Base-by-base conservation (phyloP, 2,113 vertebrate genomes). In the Phyllopteryx taeniolatus region DNA sequence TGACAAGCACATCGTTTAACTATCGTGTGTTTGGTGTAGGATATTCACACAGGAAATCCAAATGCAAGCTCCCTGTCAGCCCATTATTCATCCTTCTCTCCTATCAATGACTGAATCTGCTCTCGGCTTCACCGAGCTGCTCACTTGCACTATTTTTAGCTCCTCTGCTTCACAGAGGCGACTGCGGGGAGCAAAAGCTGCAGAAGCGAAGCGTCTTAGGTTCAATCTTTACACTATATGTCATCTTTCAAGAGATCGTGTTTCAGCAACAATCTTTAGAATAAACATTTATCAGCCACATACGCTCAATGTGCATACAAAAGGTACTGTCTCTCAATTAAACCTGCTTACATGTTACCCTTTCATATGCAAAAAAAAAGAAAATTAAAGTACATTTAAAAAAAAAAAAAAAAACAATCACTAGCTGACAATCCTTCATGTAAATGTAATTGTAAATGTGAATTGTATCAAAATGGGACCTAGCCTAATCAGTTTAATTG, bases 21-120 rank as follows among this genome's bases (percentile, higher is more conserved):
- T 66, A 19, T 69, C 70, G 81, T 46, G 71, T 54, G 39, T 78
- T 61, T 20, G 42, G 39, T 43, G 7, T 5, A 12, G 39, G 8
- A 43, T 42, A 20, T 63, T 39, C 17, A 20, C 19, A 11, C 62
- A 22, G 62, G 20, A 8, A 49, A 66, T n/a, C 64, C 44, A 46
- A 65, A 66, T 31, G 64, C 43, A 9, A 66, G 43, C 43, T 9
- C 64, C 44, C 27, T 15, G 3, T 66, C 64, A 47, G 44, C n/a
- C n/a, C 62, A 22, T 63, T n/a, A 22, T 44, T 39, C 62, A 64
- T 10, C 42, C n/a, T 47, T 31, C 44, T 27, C 64, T 27, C 19
- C 14, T 66, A 66, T 49, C 22, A 4, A 46, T 31, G 63, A 66
- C 59, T 46, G 6, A 27, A 66, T 66, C 62, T 44, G 62, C 39